Percentiles rank a stretch among this genome's conserved stretches.
Evolutionary conservation across 2,113 vertebrate genomes (phyloP).

Genomic region (Morone saxatilis): DNA sequence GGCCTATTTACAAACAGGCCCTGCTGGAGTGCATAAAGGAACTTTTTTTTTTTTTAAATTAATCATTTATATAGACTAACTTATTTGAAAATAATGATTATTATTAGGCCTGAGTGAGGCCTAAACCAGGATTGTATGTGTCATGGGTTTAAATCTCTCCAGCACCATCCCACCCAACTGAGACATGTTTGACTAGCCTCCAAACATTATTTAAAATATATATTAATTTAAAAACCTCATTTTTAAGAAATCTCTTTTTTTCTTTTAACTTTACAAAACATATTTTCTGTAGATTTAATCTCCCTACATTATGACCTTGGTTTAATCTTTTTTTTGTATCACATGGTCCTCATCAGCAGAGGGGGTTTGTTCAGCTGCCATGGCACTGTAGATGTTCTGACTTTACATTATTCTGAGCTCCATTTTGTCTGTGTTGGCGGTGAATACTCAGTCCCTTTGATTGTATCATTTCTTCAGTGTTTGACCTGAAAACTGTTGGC

Average conservation of each 20-base stretch:
- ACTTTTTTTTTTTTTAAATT: not conserved
- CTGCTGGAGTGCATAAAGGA: not conserved
- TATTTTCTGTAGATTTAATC: not conserved
- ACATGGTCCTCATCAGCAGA: not conserved
- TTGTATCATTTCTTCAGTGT: too few species aligned
- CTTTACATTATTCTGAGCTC: not conserved
- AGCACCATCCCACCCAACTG: not conserved
- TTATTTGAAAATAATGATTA: not conserved
- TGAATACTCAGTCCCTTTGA: not conserved
- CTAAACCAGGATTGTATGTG: not conserved
- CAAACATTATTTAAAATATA: not conserved
- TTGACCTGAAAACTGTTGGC: not conserved
- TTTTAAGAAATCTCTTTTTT: not conserved
- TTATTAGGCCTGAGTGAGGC: not conserved
- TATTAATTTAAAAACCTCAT: too few species aligned
- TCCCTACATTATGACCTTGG: not conserved
- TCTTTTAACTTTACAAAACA: not conserved
- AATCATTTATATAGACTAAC: not conserved
- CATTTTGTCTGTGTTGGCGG: not conserved
- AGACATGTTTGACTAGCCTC: not conserved
- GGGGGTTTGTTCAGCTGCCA: not conserved
- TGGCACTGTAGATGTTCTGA: not conserved
- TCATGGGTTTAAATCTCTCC: not conserved
- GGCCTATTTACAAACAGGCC: conserved; percentile 47
- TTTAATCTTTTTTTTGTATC: not conserved